Conservation (phyloP, 2,888 invertebrate species). For the Amblyjoppa proteus region DNA sequence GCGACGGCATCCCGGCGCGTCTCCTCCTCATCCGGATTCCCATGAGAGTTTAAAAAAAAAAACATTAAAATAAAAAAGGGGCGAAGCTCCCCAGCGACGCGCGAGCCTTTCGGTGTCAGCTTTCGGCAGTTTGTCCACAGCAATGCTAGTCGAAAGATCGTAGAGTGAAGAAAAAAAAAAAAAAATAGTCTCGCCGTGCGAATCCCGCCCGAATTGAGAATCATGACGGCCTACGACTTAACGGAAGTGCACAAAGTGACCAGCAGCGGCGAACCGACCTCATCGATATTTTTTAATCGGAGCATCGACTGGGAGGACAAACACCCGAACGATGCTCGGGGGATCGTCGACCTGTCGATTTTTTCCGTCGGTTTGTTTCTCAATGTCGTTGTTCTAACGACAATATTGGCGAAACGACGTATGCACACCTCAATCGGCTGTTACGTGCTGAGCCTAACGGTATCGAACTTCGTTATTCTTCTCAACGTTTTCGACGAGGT, state of each 20-base stretch:
- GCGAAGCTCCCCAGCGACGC: not conserved
- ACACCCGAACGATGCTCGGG: conserved; percentile 30
- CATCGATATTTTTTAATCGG: conserved; percentile 56
- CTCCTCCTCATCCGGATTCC: conserved; percentile 33
- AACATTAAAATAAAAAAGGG: conserved; percentile 32
- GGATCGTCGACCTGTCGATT: conserved; percentile 63
- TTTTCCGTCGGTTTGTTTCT: conserved; percentile 59
- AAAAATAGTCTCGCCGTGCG: not conserved
- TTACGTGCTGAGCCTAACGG: conserved; percentile 75
- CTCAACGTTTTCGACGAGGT: conserved; percentile 74
- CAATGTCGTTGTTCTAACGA: conserved; percentile 66
- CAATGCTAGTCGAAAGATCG: conserved; percentile 35
- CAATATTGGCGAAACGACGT: conserved; percentile 61
- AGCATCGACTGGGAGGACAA: conserved; percentile 58
- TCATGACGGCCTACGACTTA: conserved; percentile 35
- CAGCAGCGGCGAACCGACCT: conserved; percentile 32
- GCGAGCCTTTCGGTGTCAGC: not conserved
- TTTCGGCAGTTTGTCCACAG: conserved; percentile 40
- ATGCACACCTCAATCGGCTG: conserved; percentile 72
- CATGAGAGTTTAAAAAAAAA: conserved; percentile 11
- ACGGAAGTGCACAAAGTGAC: conserved; percentile 26
- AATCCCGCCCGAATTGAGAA: not conserved
- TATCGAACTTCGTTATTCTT: conserved; percentile 76
- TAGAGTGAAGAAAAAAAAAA: not conserved
- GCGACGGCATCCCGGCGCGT: conserved; percentile 15